Percentiles rank a stretch among this genome's conserved stretches.
These are phyloP conservation scores for Podilymbus podiceps DNA, from an alignment of 2,113 vertebrate genomes.

Conservation along the genomic window DNA sequence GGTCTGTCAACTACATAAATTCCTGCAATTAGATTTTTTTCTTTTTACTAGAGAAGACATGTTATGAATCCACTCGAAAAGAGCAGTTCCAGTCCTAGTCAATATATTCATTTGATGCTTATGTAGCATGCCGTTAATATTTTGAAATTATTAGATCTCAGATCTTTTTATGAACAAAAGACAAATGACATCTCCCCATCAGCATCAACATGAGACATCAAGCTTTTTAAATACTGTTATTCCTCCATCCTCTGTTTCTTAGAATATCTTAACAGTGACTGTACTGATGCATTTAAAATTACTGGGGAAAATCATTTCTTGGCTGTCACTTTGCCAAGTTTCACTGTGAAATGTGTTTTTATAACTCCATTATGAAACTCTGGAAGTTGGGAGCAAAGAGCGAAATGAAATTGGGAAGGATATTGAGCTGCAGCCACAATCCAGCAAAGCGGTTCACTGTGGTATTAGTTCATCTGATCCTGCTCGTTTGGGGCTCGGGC, in stretches of 20 bases:
- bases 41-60: not conserved
- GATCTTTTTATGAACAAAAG: not conserved
- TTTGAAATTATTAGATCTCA: constrained; percentile 3
- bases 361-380: not conserved
- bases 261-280: not conserved
- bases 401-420: not conserved
- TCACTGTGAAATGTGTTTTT: not conserved
- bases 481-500: not conserved
- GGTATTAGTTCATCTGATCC: not conserved
- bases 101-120: not conserved
- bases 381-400: not conserved
- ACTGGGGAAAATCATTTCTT: not conserved
- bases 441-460: not conserved
- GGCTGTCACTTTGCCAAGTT: constrained; percentile 1
- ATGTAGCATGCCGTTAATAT: not conserved
- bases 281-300: constrained; percentile 1
- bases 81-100: not conserved
- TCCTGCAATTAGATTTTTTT: not conserved
- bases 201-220: not conserved
- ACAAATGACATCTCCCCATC: constrained; percentile 11
- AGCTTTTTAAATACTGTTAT: not conserved
- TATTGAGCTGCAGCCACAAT: not conserved
- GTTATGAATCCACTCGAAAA: not conserved
- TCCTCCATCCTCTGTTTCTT: not conserved
- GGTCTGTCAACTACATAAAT: not conserved